These are phyloP conservation scores for Marmota flaviventris DNA, from an alignment of 2,113 vertebrate species.

Conservation along the genomic window DNA sequence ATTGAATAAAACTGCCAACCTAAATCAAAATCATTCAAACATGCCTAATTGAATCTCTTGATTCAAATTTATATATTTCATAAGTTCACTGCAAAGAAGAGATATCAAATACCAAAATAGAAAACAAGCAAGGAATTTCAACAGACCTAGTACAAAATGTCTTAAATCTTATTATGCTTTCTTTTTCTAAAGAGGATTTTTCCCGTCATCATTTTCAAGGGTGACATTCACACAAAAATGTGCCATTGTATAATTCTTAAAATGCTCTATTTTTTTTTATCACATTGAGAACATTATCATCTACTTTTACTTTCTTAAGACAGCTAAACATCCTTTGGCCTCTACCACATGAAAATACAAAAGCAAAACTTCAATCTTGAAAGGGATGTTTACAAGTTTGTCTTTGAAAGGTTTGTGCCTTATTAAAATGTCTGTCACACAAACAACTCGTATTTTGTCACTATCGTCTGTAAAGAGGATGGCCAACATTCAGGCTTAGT, in stretches of 20 bases:
- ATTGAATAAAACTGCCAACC: constrained; percentile 57
- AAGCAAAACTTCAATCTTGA: constrained; percentile 30
- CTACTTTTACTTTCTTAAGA: constrained; percentile 44
- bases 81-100: constrained; percentile 51
- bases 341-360: constrained; percentile 35
- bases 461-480: neutral
- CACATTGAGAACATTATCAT: neutral
- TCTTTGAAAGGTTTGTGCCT: constrained; percentile 20
- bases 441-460: neutral
- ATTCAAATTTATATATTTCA: constrained; percentile 52
- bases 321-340: neutral
- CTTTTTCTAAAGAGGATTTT: neutral
- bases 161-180: neutral
- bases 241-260: constrained; percentile 21
- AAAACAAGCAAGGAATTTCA: constrained; percentile 40
- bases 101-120: constrained; percentile 22
- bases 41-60: constrained; percentile 52
- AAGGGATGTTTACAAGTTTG: constrained; percentile 1
- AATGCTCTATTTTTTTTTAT: neutral
- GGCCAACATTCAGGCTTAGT: neutral
- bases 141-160: constrained; percentile 34
- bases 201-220: neutral
- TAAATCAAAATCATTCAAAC: constrained; percentile 50
- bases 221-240: neutral
- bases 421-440: neutral